Conservation (phyloP, 2,888 invertebrate genomes). For the Volucella zonaria region DNA sequence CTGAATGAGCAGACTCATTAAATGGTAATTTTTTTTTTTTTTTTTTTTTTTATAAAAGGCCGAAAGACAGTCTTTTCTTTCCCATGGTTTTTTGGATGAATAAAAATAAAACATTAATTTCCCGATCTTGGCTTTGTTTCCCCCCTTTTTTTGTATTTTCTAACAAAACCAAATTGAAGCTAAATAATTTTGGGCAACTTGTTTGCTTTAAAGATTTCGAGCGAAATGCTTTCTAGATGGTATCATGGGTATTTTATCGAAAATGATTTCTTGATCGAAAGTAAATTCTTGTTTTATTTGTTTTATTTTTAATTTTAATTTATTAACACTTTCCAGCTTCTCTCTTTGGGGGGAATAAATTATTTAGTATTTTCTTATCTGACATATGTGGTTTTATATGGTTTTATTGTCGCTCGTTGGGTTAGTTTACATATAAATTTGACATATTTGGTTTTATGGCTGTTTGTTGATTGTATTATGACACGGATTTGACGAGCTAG, state of each 20-base stretch:
- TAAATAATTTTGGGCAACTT: conserved; percentile 6
- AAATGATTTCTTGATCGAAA: conserved; percentile 17
- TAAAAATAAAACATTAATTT: no score
- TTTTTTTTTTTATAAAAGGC: no score
- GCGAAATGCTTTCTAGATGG: conserved; percentile 44
- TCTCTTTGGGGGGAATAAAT: not conserved
- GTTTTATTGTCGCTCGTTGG: not conserved
- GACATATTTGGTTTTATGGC: conserved; percentile 31
- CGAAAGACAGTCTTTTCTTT: no score
- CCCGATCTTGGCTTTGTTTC: no score
- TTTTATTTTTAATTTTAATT: not conserved
- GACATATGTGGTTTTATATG: conserved; percentile 29
- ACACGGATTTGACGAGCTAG: not conserved
- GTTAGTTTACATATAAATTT: conserved; percentile 18
- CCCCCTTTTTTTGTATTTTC: no score
- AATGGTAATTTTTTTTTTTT: no score
- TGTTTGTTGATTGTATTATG: conserved; percentile 24
- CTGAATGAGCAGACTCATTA: no score
- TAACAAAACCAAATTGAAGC: not conserved
- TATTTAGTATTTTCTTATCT: conserved; percentile 14
- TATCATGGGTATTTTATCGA: conserved; percentile 50
- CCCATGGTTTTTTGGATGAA: no score
- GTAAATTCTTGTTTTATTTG: not conserved
- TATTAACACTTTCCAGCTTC: conserved; percentile 9
- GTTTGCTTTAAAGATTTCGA: not conserved